Percentiles rank a stretch among this genome's conserved stretches.
These are phyloP conservation scores for Sturnus vulgaris DNA, from an alignment of 2,113 vertebrate species.

Conservation along the genomic window DNA sequence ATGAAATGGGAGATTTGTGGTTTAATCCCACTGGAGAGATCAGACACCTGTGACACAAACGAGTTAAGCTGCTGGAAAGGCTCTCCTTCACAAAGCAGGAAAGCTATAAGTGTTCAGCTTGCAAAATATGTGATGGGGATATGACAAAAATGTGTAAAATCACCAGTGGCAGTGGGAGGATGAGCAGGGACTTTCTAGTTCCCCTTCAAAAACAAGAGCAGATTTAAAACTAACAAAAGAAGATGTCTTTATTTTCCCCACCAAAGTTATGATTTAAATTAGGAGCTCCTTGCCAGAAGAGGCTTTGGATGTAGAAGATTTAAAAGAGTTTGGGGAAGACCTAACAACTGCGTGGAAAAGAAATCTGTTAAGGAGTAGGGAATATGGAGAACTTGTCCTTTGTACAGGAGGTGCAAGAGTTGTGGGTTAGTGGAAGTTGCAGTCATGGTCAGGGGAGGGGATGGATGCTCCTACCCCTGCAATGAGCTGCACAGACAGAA, in stretches of 20 bases:
- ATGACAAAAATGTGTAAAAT: not conserved
- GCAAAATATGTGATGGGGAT: not conserved
- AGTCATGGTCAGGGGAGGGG: not conserved
- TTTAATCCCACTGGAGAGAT: not conserved
- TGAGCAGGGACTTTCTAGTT: not conserved
- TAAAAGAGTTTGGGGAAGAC: not conserved
- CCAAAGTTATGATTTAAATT: not conserved
- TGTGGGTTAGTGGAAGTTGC: not conserved
- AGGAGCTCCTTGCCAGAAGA: not conserved
- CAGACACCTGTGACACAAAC: not conserved
- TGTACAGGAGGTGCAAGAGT: not conserved
- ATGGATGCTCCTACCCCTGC: not conserved
- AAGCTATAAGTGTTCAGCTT: not conserved
- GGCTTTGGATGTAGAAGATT: not conserved
- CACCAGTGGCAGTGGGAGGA: not conserved
- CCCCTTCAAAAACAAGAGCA: not conserved
- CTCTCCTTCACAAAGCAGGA: not conserved
- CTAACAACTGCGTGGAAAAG: not conserved
- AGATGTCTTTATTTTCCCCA: accelerated
- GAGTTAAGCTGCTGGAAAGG: not conserved
- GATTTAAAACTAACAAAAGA: not conserved
- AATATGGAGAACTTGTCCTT: not conserved
- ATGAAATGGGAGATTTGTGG: not conserved
- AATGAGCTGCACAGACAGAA: not conserved
- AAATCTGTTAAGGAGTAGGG: not conserved